Evolutionary conservation across 2,888 invertebrate species (phyloP).

Genomic region (Microplitis manilae): DNA sequence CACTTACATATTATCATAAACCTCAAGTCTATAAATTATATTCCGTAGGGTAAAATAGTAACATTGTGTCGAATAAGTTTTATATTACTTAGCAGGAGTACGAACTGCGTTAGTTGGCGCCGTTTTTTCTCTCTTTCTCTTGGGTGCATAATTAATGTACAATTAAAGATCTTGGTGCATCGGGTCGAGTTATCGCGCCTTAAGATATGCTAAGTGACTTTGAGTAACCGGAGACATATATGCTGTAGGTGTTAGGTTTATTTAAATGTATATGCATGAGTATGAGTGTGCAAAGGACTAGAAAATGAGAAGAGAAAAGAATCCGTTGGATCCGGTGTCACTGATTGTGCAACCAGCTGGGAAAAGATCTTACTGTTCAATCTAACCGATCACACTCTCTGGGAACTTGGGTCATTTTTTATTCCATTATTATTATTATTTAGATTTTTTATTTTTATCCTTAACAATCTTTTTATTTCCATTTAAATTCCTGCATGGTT

Average conservation of each 20-base stretch:
- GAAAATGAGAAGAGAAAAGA: constrained; percentile 25
- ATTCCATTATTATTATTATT: not conserved
- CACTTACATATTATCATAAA: not conserved
- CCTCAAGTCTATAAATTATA: too few species aligned
- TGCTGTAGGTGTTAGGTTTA: not conserved
- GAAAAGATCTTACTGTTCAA: constrained; percentile 18
- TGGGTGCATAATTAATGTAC: constrained; percentile 61
- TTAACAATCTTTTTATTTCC: not conserved
- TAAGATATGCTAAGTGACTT: constrained; percentile 60
- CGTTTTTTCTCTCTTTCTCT: constrained; percentile 32
- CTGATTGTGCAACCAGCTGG: constrained; percentile 19
- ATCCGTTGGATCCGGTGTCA: constrained; percentile 8
- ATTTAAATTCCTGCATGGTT: not conserved
- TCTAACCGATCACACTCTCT: constrained; percentile 21
- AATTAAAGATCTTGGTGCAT: constrained; percentile 63
- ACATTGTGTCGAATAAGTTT: constrained; percentile 55
- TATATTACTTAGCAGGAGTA: constrained; percentile 57
- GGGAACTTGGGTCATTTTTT: not conserved
- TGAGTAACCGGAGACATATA: constrained; percentile 29
- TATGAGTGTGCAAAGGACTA: constrained; percentile 29
- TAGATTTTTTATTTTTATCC: not conserved
- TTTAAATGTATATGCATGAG: not conserved
- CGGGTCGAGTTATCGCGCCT: constrained; percentile 57
- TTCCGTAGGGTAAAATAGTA: not conserved
- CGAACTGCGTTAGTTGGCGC: constrained; percentile 41